phyloP scores from a whole-genome alignment of 2,113 vertebrate species.

The Mormyrus iriodes region DNA sequence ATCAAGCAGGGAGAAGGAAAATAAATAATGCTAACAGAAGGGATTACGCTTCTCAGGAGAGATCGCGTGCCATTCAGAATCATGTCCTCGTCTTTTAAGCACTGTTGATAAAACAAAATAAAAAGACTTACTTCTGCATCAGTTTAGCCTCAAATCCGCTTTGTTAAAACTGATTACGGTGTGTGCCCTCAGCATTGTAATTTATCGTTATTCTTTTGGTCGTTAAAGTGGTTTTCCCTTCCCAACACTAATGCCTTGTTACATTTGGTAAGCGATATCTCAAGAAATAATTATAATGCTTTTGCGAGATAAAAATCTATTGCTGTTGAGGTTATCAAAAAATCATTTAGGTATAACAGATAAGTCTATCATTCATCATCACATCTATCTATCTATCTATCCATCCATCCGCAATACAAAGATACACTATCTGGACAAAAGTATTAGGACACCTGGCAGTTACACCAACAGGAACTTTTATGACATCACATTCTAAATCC shows the following conservation, averaged over 20 bases:
- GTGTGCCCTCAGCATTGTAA: not conserved
- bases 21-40: constrained; percentile 2
- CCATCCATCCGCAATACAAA: not conserved
- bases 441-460: not conserved
- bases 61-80: not conserved
- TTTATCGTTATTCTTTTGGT: not conserved
- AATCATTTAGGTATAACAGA: not conserved
- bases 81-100: not conserved
- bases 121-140: not conserved
- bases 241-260: not conserved
- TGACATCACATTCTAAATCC: not conserved
- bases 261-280: not conserved
- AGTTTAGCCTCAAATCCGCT: not conserved
- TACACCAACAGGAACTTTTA: not conserved
- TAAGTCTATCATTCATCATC: not conserved
- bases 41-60: not conserved
- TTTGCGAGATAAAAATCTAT: not conserved
- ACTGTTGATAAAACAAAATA: not conserved
- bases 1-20: not conserved
- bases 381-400: not conserved
- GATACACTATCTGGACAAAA: not conserved
- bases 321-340: not conserved
- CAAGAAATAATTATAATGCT: not conserved
- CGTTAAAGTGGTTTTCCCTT: not conserved
- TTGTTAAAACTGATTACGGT: not conserved